Percentiles rank a stretch among this genome's conserved stretches.
These are phyloP conservation scores for Hemibates koningsi DNA, from an alignment of 2,113 vertebrate genomes.

Conservation along the genomic window DNA sequence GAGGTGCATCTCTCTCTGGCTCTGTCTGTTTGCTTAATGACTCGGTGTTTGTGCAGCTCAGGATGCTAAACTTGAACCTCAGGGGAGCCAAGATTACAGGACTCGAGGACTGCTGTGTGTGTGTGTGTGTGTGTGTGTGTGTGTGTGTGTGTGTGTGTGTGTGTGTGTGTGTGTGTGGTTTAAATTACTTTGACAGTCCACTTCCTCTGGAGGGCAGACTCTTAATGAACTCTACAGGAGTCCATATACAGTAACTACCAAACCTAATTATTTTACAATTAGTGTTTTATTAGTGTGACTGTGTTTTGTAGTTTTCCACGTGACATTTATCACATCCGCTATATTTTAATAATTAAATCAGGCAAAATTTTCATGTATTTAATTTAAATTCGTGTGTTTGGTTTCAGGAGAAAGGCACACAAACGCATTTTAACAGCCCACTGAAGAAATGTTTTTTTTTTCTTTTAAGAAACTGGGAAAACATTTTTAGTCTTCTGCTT, in stretches of 20 bases:
- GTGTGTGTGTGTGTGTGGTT: background rate
- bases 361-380: background rate
- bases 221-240: constrained; percentile 27
- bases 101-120: background rate
- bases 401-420: background rate
- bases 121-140: background rate
- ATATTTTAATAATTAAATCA: background rate
- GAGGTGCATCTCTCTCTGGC: background rate
- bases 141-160: background rate
- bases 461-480: background rate
- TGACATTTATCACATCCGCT: background rate
- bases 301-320: background rate
- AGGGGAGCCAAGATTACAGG: constrained; percentile 2
- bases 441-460: background rate
- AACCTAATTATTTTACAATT: constrained; percentile 22
- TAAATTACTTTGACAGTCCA: constrained; percentile 20
- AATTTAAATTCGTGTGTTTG: accelerated
- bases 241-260: constrained; percentile 4
- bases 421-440: accelerated
- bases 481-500: background rate
- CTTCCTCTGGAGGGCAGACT: background rate
- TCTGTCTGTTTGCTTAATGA: background rate
- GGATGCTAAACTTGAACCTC: constrained; percentile 21
- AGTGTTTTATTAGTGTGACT: background rate
- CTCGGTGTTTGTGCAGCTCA: background rate